Conservation (phyloP, 53 echinoderm and acorn worm genomes). For the Paelopatides confundens region DNA sequence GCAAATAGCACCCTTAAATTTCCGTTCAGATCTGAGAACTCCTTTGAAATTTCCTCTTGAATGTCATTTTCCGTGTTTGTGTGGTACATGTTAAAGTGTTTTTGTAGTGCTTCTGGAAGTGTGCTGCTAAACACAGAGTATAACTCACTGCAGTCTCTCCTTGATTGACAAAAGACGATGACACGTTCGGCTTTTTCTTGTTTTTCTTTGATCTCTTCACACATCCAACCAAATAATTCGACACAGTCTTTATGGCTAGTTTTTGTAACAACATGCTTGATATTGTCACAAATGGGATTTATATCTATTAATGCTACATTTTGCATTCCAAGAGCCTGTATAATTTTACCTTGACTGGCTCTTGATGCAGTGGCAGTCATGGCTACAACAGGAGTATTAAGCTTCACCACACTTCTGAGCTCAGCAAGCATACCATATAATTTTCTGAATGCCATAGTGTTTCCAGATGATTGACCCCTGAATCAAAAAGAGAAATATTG, state of each 20-base stretch:
- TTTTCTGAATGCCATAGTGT: constrained; percentile 37
- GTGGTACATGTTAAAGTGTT: constrained; percentile 66
- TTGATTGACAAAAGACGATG: constrained; percentile 28
- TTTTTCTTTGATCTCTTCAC: constrained; percentile 1
- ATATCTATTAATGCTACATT: too few species aligned
- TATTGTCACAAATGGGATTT: constrained; percentile 28
- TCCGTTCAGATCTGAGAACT: constrained; percentile 31
- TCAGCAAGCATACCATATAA: too few species aligned
- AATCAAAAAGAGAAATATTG: background rate
- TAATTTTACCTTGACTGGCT: background rate
- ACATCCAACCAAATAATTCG: too few species aligned
- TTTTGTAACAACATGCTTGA: constrained; percentile 41
- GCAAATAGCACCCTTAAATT: constrained; percentile 39
- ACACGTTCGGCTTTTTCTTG: background rate
- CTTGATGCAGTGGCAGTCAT: constrained; percentile 64
- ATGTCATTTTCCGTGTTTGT: constrained; percentile 57
- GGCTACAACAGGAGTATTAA: constrained; percentile 33
- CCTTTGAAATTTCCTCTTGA: constrained; percentile 36
- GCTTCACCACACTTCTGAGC: constrained; percentile 4
- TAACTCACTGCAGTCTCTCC: constrained; percentile 7
- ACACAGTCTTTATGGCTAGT: constrained; percentile 26
- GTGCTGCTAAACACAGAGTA: background rate
- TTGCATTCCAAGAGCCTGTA: constrained; percentile 25
- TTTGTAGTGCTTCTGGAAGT: background rate
- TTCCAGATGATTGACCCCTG: constrained; percentile 56